Evolutionary conservation across 2,113 vertebrate species (phyloP).

Genomic region (Heptranchias perlo): DNA sequence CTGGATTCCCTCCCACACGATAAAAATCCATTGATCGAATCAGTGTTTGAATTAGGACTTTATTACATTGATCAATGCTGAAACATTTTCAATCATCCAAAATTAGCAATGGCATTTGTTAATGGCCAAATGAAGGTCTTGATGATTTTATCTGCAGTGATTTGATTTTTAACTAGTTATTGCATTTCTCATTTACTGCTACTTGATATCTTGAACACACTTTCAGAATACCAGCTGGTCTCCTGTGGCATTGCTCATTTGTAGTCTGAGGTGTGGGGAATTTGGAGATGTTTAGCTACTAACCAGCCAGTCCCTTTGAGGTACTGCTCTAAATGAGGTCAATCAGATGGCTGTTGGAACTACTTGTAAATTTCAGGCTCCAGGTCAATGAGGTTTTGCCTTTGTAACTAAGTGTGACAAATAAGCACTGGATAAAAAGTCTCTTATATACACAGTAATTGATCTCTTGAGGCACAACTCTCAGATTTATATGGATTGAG

Average conservation of each 20-base stretch:
- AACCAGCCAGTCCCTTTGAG: neutral
- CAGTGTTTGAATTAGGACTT: neutral
- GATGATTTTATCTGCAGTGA: neutral
- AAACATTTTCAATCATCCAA: conserved; percentile 24
- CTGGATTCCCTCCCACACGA: neutral
- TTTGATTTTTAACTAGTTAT: neutral
- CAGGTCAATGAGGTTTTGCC: neutral
- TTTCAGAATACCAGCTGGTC: neutral
- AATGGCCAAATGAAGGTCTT: neutral
- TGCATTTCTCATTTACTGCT: neutral
- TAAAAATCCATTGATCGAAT: conserved; percentile 26
- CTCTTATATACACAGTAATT: neutral
- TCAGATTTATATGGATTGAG: neutral
- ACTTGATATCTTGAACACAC: neutral
- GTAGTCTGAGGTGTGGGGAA: neutral
- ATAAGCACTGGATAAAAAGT: neutral
- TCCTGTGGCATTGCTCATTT: neutral
- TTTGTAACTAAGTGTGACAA: neutral
- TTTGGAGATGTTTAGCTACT: neutral
- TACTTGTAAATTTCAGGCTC: neutral
- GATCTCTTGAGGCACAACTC: neutral
- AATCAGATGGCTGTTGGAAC: neutral
- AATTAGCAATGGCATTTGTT: neutral
- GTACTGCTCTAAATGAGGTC: neutral
- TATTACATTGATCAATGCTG: conserved; percentile 18